Conservation (phyloP, 2,113 vertebrate species). For the Synchiropus splendidus region DNA sequence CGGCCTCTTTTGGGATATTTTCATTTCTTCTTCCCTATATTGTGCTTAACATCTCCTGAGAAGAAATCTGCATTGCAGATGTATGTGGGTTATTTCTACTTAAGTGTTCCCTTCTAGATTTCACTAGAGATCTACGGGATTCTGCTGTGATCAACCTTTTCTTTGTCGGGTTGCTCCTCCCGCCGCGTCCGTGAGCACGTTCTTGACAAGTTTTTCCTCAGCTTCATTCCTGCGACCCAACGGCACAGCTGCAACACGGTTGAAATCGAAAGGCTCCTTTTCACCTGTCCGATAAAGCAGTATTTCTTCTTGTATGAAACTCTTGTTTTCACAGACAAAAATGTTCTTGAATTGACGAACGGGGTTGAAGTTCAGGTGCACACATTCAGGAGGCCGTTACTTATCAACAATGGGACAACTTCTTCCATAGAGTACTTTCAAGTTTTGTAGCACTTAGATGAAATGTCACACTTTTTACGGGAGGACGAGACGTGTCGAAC, state of each 20-base stretch:
- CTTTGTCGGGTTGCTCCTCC: conserved; percentile 11
- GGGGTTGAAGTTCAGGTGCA: conserved; percentile 27
- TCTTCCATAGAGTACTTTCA: conserved; percentile 11
- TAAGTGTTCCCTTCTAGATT: conserved; percentile 20
- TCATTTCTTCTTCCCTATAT: conserved; percentile 13
- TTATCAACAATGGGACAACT: conserved; percentile 17
- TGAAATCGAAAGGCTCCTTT: too few species aligned
- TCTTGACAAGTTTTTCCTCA: conserved; percentile 1
- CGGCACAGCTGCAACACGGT: too few species aligned
- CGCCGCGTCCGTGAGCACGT: neutral
- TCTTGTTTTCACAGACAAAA: too few species aligned
- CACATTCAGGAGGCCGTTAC: conserved; percentile 10
- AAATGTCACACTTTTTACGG: conserved; percentile 26
- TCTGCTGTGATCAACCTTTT: conserved; percentile 30
- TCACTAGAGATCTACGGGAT: conserved; percentile 25
- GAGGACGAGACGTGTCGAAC: conserved; percentile 24
- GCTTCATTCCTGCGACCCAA: conserved; percentile 2
- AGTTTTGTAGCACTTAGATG: conserved; percentile 28
- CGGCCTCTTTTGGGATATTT: conserved; percentile 17
- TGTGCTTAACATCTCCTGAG: conserved; percentile 17
- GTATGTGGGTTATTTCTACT: conserved; percentile 14
- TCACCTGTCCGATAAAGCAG: too few species aligned
- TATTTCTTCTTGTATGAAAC: too few species aligned
- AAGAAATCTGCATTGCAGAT: conserved; percentile 42
- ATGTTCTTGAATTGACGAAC: too few species aligned